Evolutionary conservation across 23 tunicate species (phyloP), one percentile per base, ranked within the genome.

Genomic region (Aplidium turbinatum): DNA sequence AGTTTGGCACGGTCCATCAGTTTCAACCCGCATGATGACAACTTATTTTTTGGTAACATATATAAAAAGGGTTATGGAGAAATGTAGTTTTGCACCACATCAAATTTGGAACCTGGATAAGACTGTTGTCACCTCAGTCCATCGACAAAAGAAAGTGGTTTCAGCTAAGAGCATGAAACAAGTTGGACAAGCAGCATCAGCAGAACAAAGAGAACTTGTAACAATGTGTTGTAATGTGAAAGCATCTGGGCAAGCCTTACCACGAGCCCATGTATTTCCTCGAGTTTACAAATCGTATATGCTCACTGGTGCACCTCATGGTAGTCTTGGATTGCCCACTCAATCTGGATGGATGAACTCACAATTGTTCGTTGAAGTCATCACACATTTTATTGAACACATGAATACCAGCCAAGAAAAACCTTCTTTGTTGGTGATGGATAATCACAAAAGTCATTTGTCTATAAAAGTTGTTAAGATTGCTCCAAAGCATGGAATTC

Each of bases 41-140:
- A 47, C 39, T 30, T 38, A 1, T 78, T 64, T 78, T 78, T 78
- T 46, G 54, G 45, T 20, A 78, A 65, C 47, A n/a, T n/a, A n/a
- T n/a, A 18, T 78, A 3, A 50, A 51, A 33, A 42, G 4, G 33
- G 63, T 68, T 19, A 32, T 66, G 18, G 33, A 40, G 19, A 46
- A 36, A 33, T 1, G 21, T 46, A 19, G 11, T 40, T 33, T 47
- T 18, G 35, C 35, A 40, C 64, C 75, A 27, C 76, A 67, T 30
- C 48, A 30, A 16, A 78, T 78, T 35, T 78, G 83, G 83, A 78
- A 78, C 39, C 64, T 78, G 45, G 83, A 78, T 46, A 76, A 78
- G 52, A 78, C 83, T 1, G 83, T 75, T 1, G 47, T 78, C 35
- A 65, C 46, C 30, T 47, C 83, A 30, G 83, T 78, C 1, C 55